Conservation (phyloP, 1,140 invertebrate species). For the Drosophila lacertosa region DNA sequence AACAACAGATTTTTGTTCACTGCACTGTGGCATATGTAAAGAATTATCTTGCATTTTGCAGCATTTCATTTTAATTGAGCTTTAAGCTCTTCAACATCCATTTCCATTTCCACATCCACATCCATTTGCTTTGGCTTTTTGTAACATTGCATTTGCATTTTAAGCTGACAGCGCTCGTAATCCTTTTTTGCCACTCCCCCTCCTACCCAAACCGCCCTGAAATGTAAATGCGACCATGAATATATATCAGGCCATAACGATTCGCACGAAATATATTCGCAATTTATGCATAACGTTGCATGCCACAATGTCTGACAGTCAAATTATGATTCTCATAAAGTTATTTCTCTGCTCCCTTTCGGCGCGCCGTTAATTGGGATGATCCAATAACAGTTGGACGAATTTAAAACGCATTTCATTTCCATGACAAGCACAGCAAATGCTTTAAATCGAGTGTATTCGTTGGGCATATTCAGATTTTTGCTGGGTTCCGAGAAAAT, state of each 20-base stretch:
- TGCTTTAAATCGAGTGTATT: neutral
- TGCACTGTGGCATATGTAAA: constrained; percentile 23
- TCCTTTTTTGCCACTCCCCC: neutral
- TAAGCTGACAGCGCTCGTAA: constrained; percentile 14
- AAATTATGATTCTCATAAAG: constrained; percentile 1
- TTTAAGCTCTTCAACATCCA: constrained; percentile 34
- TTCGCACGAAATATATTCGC: constrained; percentile 7
- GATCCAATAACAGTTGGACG: constrained; percentile 10
- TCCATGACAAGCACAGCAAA: neutral
- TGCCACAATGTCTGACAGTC: neutral
- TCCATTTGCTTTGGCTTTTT: neutral
- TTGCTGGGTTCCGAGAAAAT: too few relatives aligned
- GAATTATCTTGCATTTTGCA: constrained; percentile 46
- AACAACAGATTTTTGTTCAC: constrained; percentile 25
- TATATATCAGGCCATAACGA: constrained; percentile 4
- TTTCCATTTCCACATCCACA: neutral
- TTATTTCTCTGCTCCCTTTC: neutral
- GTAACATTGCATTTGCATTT: constrained; percentile 31
- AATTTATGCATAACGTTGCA: constrained; percentile 10
- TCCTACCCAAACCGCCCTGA: too few relatives aligned
- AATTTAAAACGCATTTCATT: neutral
- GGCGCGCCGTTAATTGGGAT: neutral
- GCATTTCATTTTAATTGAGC: constrained; percentile 56
- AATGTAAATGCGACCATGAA: constrained; percentile 43
- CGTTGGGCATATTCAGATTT: neutral